phyloP scores from a whole-genome alignment of 2,113 vertebrate genomes.

The Haliaeetus leucogaster region DNA sequence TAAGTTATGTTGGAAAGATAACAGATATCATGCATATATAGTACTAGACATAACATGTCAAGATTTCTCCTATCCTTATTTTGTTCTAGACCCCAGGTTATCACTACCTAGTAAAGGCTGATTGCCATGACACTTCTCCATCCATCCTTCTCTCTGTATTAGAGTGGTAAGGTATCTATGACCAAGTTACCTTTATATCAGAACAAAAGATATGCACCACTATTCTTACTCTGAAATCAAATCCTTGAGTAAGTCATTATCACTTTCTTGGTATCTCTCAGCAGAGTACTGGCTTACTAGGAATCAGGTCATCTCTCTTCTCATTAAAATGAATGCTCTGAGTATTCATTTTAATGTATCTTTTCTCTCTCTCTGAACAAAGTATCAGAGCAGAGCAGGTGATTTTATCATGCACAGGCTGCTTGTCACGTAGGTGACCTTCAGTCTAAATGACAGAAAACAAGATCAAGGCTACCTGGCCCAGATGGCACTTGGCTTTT shows the following conservation, averaged over 20 bases:
- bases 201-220: neutral
- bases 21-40: neutral
- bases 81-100: neutral
- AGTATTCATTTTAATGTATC: neutral
- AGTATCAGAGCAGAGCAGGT: neutral
- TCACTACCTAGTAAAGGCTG: neutral
- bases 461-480: neutral
- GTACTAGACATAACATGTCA: neutral
- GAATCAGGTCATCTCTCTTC: neutral
- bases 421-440: neutral
- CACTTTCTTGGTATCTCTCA: neutral
- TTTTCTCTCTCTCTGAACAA: neutral
- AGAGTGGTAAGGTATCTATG: neutral
- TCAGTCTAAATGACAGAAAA: neutral
- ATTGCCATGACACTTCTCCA: neutral
- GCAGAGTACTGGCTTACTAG: neutral
- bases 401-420: neutral
- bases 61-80: neutral
- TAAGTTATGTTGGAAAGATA: neutral
- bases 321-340: neutral
- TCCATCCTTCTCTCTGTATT: neutral
- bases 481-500: neutral
- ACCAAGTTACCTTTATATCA: neutral
- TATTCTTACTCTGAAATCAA: neutral
- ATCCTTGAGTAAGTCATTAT: neutral